Percentiles rank a stretch among this genome's conserved stretches.
Conservation (phyloP, 2,113 vertebrate species). For the Rhinogobius similis region DNA sequence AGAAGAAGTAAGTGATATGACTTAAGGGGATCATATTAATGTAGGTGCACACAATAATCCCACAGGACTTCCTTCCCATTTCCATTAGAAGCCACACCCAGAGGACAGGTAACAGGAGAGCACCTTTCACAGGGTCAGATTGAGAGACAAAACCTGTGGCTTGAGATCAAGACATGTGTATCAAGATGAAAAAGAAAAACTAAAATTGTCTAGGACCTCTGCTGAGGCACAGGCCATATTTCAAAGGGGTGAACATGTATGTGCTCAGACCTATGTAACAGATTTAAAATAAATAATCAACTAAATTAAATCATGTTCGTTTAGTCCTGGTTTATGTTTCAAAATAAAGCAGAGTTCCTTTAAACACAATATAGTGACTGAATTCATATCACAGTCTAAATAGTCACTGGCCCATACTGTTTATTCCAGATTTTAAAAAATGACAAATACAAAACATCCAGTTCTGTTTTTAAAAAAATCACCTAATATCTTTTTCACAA, state of each 20-base stretch:
- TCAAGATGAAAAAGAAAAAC: background rate
- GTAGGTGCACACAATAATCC: conserved; percentile 70
- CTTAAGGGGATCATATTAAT: conserved; percentile 77
- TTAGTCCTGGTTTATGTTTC: background rate
- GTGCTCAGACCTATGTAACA: background rate
- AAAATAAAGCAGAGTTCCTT: background rate
- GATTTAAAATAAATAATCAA: background rate
- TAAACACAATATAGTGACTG: background rate
- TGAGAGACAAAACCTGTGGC: conserved; percentile 61
- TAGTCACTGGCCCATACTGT: background rate
- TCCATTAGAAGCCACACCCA: conserved; percentile 78
- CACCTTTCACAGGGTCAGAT: conserved; percentile 73
- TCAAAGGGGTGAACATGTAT: background rate
- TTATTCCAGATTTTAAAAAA: background rate
- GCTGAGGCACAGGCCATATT: background rate
- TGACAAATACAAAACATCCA: background rate
- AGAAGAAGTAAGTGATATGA: conserved; percentile 76
- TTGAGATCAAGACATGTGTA: conserved; percentile 22
- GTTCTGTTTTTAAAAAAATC: background rate
- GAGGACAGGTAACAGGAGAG: conserved; percentile 75
- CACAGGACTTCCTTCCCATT: conserved; percentile 75
- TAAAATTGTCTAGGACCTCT: too few relatives aligned
- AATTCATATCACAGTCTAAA: background rate
- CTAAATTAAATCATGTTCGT: background rate
- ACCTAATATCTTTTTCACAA: background rate